These are phyloP conservation scores for Poecilia latipinna DNA, from an alignment of 2,113 vertebrate genomes.

Conservation along the genomic window DNA sequence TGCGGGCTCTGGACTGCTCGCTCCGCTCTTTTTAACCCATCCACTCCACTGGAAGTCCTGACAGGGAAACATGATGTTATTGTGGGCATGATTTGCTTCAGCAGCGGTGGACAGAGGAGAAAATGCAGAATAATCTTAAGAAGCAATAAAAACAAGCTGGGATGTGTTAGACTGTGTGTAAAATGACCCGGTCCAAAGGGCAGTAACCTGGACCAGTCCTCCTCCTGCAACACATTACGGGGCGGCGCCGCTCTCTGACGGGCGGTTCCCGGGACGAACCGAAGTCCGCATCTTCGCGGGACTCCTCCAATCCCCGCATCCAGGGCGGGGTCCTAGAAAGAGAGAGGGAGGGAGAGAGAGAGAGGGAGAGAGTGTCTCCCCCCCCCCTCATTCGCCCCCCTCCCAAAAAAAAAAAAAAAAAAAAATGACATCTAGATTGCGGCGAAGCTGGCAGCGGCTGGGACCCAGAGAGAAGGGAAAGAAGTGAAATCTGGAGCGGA, in stretches of 20 bases:
- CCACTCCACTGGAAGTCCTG: no score
- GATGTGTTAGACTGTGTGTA: neutral
- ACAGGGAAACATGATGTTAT: no score
- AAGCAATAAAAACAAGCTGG: neutral
- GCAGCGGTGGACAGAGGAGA: no score
- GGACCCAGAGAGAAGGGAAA: conserved; percentile 40
- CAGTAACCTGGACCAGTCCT: conserved; percentile 27
- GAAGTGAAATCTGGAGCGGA: conserved; percentile 10
- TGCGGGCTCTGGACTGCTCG: conserved; percentile 7
- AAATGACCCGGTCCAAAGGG: conserved; percentile 37
- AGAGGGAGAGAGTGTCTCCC: neutral
- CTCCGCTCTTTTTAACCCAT: no score
- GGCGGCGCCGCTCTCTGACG: conserved; percentile 41
- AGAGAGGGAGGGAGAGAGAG: no score
- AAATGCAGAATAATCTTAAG: no score
- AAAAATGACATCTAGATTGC: conserved; percentile 77
- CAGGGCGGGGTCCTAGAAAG: conserved; percentile 54
- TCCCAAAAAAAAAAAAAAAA: conserved; percentile 1
- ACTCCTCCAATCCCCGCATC: conserved; percentile 56
- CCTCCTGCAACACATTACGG: conserved; percentile 59
- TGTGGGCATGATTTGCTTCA: no score
- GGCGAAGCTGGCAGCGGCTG: conserved; percentile 57
- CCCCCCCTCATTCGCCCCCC: no score
- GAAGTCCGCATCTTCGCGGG: neutral
- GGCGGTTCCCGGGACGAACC: conserved; percentile 42